Evolutionary conservation across 2,797 vertebrate genomes (phyloP), one percentile per base, ranked within the genome.

Genomic region (Sternotherus odoratus): DNA sequence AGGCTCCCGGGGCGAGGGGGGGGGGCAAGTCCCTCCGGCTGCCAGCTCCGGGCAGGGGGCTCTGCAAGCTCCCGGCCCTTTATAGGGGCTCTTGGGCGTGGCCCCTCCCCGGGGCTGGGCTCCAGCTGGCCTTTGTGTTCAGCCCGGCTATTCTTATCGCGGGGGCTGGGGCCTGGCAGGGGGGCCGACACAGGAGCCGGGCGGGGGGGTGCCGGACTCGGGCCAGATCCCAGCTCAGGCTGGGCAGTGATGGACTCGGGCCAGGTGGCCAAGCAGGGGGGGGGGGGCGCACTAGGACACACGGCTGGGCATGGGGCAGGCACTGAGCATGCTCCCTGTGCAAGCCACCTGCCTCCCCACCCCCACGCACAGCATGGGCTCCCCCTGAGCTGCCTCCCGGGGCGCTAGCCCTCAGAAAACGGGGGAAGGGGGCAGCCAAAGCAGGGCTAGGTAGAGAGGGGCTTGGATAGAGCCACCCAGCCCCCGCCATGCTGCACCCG

Each of bases 71-170:
- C 72, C 39, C 43, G 46, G 78, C 69, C 33, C 21, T 96, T 96
- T 97, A 96, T 94, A 94, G 89, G 85, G 92, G 88, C 13, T 23
- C 15, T 1, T 0, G 48, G 69, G 43, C 54, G 69, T 79, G 63
- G 57, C 43, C 72, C 72, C 72, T 86, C 95, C 79, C 63, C 30
- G 83, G 94, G 88, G 74, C 89, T 1, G 17, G 77, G 10, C 33
- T 8, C 19, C 77, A 0, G 81, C 56, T 8, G 30, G 0, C 21
- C 77, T 88, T 53, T 2, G 36, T 8, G 17, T 51, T 33, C 79
- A 90, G 63, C 51, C 7, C 28, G 12, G 93, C 93, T 97, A 96
- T 97, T 97, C 95, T 96, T 82, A 94, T 93, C 95, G 0, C 56
- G 0, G 86, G 13, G 5, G 86, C 78, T 0, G 1, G 92, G 96